Percentiles rank a stretch among this genome's conserved stretches.
Conservation (phyloP, 1,140 invertebrate genomes). For the Drosophila sturtevanti region DNA sequence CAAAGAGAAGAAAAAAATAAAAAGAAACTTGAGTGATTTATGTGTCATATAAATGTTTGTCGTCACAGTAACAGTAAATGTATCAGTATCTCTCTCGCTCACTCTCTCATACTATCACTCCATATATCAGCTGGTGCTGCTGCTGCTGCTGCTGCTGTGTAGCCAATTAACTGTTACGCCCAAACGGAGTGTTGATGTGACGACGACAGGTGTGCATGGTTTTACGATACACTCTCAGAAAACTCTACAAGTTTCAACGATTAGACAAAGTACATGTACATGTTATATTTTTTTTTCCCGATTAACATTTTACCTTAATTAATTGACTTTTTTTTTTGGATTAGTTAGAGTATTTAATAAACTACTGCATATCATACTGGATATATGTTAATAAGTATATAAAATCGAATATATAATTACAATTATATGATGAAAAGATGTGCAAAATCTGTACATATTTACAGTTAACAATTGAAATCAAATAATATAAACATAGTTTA, state of each 20-base stretch:
- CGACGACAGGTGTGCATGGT: conserved; percentile 5
- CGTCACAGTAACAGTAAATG: conserved; percentile 3
- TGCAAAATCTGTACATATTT: no score
- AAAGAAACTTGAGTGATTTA: conserved; percentile 60
- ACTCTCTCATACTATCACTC: not conserved
- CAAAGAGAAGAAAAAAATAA: not conserved
- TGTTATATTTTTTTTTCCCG: no score
- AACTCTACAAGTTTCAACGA: conserved; percentile 24
- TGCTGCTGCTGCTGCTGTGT: not conserved
- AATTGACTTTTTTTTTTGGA: no score
- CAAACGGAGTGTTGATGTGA: conserved; percentile 1
- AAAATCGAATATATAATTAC: no score
- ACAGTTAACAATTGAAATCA: no score
- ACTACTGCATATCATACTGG: no score
- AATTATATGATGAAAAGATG: no score
- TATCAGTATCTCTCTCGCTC: conserved; percentile 1
- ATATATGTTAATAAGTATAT: no score
- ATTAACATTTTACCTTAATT: no score
- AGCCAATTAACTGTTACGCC: conserved; percentile 16
- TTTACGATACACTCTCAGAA: conserved; percentile 34
- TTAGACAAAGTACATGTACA: not conserved
- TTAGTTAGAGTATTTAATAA: no score
- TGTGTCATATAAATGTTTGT: conserved; percentile 15
- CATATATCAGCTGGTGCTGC: not conserved
- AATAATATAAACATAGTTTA: no score